These are phyloP conservation scores for Apis dorsata DNA, from an alignment of 1,140 invertebrate species.

Conservation along the genomic window DNA sequence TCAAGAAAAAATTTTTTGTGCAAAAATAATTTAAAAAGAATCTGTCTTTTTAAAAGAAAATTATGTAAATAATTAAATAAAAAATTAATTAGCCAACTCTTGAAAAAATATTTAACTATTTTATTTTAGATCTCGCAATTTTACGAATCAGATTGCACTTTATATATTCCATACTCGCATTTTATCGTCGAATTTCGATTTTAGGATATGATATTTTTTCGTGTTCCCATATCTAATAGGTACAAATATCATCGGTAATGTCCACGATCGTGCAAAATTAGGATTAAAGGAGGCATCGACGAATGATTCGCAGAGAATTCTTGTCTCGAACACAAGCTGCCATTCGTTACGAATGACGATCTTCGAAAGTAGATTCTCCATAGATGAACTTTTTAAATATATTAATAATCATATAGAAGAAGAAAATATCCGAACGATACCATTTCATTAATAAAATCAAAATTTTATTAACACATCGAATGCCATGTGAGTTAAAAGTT, in stretches of 20 bases:
- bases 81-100: too few species aligned
- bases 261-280: slow-evolving; percentile 12
- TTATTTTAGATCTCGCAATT: background rate
- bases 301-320: background rate
- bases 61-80: too few species aligned
- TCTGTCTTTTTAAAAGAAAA: too few species aligned
- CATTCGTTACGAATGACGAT: background rate
- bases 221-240: background rate
- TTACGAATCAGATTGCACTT: background rate
- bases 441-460: background rate
- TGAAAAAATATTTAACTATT: background rate
- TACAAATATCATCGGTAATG: slow-evolving; percentile 29
- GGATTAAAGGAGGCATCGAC: background rate
- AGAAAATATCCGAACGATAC: background rate
- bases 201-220: background rate
- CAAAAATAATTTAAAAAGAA: too few species aligned
- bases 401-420: too few species aligned
- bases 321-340: slow-evolving; percentile 13
- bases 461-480: background rate
- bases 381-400: background rate
- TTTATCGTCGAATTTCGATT: background rate
- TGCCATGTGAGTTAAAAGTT: background rate
- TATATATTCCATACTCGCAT: background rate
- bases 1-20: too few species aligned
- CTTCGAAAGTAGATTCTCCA: background rate